Evolutionary conservation across 2,113 vertebrate species (phyloP).

Genomic region (Panthera leo): DNA sequence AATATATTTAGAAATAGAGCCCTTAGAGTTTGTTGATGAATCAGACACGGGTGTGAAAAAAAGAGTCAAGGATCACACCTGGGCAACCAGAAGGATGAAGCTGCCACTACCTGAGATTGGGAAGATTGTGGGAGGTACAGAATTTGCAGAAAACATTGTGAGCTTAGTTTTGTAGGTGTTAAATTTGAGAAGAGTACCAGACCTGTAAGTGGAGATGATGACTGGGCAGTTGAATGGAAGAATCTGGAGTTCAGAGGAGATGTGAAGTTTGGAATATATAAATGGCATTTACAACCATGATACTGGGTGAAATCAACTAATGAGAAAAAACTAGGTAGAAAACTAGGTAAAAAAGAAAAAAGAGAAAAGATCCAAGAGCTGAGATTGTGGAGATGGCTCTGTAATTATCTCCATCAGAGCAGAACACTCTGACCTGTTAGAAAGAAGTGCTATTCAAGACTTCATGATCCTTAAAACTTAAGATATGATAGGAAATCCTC

Average conservation of each 20-base stretch:
- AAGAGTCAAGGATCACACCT: not conserved
- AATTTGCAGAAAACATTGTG: not conserved
- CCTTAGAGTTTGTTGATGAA: not conserved
- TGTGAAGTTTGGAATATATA: not conserved
- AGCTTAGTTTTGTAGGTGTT: not conserved
- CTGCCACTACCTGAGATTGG: not conserved
- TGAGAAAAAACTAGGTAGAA: not conserved
- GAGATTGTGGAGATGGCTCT: not conserved
- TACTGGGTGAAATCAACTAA: not conserved
- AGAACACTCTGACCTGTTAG: conserved; percentile 30
- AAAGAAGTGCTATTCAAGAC: not conserved
- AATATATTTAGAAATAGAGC: not conserved
- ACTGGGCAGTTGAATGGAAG: not conserved
- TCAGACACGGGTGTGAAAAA: not conserved
- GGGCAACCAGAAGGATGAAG: not conserved
- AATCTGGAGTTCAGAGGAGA: not conserved
- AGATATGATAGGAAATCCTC: not conserved
- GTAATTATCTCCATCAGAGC: conserved; percentile 10
- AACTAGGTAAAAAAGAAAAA: not conserved
- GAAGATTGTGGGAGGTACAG: not conserved
- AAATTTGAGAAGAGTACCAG: not conserved
- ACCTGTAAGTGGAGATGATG: not conserved
- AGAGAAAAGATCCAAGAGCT: not conserved
- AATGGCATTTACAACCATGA: not conserved
- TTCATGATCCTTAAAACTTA: conserved; percentile 13